A percentile compares a stretch with the other conserved stretches of the same genome.
Evolutionary conservation across 2,797 vertebrate species (phyloP).

Genomic region (Loriculus beryllinus): DNA sequence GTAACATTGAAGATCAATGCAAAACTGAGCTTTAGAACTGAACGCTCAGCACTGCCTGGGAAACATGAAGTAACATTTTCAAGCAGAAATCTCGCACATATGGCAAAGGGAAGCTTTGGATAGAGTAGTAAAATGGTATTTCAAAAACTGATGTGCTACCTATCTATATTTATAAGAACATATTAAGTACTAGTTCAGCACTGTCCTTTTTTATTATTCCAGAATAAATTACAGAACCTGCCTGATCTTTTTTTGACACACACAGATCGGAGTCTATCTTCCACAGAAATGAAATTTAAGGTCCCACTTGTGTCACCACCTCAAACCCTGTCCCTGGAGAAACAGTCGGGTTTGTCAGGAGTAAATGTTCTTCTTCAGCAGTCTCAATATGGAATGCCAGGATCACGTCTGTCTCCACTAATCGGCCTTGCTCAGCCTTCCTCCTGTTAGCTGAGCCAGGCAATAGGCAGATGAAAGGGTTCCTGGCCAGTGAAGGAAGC

Average conservation of each 20-base stretch:
- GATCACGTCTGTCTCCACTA: neutral
- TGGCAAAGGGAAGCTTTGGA: slow-evolving; percentile 26
- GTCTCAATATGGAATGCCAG: fast-evolving
- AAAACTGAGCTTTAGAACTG: neutral
- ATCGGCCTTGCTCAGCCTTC: neutral
- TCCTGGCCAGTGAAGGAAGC: neutral
- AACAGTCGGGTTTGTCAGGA: neutral
- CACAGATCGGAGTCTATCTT: neutral
- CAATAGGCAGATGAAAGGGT: neutral
- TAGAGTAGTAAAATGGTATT: slow-evolving; percentile 15
- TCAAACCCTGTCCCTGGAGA: neutral
- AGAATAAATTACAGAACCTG: neutral
- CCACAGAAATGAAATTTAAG: neutral
- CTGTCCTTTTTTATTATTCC: neutral
- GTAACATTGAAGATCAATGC: neutral
- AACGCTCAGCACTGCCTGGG: neutral
- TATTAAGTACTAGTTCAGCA: neutral
- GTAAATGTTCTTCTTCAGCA: neutral
- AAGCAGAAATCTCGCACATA: slow-evolving; percentile 6
- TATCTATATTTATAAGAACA: slow-evolving; percentile 37
- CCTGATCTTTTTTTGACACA: neutral
- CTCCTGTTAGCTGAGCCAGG: neutral
- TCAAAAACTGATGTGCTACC: neutral
- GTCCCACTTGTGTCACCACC: neutral
- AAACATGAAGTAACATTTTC: slow-evolving; percentile 1